Evolutionary conservation across 2,888 invertebrate genomes (phyloP), one percentile per base, ranked within the genome.

Genomic region (Cartodere bifasciata): DNA sequence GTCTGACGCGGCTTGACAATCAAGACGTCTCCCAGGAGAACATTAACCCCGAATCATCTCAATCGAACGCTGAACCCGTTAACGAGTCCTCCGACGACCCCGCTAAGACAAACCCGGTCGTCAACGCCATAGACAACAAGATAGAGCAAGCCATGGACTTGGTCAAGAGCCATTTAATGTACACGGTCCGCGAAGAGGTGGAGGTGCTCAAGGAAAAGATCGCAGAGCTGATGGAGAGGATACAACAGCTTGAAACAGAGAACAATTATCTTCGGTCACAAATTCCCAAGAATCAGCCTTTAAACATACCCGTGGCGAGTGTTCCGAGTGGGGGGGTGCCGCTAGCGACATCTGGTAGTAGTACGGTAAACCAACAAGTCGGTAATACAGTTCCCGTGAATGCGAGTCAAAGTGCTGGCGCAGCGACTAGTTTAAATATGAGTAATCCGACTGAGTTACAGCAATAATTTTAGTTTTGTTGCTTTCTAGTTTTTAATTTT

Each of bases 121-220:
- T 70, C 29, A 71, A 70, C 47, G 80, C 80, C 28, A 80, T 81
- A 46, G 80, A 81, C 60, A 80, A 80, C 61, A 81, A 81, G 62
- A 81, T 81, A 46, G 81, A 80, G 53, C 79, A 81, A 59, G 79
- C 80, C 23, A 80, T 81, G 81, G 73, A 81, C 58, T 62, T 82
- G 52, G 80, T 81, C 22, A 81, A 81, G 56, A 76, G 75, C 49
- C 81, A 81, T 60, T 60, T 82, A 50, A 81, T 80, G 75, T 79
- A 75, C 50, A 80, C 80, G 4, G 80, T 82, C 16, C 63, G 80
- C 10, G 80, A 81, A 54, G 81, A 82, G 53, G 79, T 82, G 22
- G 80, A 80, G 55, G 75, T 77, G 37, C 59, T 82, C 31, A 77
- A 78, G 53, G 75, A 78, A 51, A 77, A 75, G 51, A 81, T 81